These are phyloP conservation scores for Rissa tridactyla DNA, from an alignment of 2,113 vertebrate genomes.

Conservation along the genomic window DNA sequence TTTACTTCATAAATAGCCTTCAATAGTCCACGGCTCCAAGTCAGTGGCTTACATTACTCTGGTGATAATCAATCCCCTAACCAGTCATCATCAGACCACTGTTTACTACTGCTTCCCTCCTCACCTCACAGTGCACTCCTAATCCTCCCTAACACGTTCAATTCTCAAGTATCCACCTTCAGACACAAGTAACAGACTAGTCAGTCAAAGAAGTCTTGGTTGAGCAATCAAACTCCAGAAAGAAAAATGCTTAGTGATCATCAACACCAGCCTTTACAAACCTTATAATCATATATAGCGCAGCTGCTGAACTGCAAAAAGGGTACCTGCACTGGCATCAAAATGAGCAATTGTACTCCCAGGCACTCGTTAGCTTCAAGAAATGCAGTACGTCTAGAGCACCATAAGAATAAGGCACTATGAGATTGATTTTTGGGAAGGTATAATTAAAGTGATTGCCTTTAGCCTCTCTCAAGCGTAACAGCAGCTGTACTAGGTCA, in stretches of 20 bases:
- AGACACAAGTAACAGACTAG: background rate
- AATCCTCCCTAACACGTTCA: background rate
- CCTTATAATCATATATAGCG: background rate
- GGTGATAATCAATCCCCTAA: background rate
- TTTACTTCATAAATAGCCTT: background rate
- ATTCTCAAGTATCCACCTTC: background rate
- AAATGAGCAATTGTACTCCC: background rate
- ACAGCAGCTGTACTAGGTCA: background rate
- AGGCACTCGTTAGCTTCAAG: background rate
- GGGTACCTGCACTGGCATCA: background rate
- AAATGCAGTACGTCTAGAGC: background rate
- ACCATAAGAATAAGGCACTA: background rate
- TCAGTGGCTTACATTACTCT: background rate
- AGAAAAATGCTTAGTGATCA: background rate
- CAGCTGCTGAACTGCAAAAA: background rate
- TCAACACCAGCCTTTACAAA: background rate
- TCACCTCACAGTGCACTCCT: too few species aligned
- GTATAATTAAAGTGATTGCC: background rate
- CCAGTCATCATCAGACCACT: background rate
- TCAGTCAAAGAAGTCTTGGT: background rate
- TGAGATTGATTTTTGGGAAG: background rate
- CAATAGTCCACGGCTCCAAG: background rate
- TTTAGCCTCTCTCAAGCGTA: background rate
- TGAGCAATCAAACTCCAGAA: background rate
- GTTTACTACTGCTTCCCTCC: background rate